Evolutionary conservation across 2,797 vertebrate species (phyloP).

Genomic region (Champsocephalus gunnari): DNA sequence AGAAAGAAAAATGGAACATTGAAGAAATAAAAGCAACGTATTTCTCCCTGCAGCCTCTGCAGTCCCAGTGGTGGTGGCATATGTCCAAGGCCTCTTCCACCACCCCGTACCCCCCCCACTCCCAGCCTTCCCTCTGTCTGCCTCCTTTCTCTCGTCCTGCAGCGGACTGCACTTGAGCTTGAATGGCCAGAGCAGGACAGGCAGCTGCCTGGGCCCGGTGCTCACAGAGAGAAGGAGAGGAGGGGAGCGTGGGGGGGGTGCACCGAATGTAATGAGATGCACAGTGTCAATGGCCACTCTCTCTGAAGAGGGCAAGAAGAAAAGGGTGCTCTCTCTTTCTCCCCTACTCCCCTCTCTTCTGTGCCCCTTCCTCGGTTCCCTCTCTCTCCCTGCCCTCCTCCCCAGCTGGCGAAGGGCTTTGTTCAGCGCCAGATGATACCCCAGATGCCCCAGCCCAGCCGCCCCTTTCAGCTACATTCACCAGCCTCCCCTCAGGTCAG

Average conservation of each 20-base stretch:
- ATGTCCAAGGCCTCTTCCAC: constrained; percentile 64
- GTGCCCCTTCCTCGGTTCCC: constrained; percentile 73
- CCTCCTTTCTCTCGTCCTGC: constrained; percentile 57
- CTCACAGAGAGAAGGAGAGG: constrained; percentile 52
- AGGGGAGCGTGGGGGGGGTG: constrained; percentile 16
- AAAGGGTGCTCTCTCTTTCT: constrained; percentile 76
- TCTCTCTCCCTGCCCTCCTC: constrained; percentile 79
- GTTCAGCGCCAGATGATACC: constrained; percentile 83
- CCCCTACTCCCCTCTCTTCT: constrained; percentile 67
- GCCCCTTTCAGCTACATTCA: constrained; percentile 81
- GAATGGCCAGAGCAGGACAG: constrained; percentile 73
- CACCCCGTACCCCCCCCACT: constrained; percentile 13
- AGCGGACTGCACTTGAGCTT: constrained; percentile 84
- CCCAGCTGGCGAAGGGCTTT: constrained; percentile 83
- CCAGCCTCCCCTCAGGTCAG: constrained; percentile 81
- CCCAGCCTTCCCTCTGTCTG: constrained; percentile 54
- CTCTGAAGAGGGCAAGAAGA: constrained; percentile 84
- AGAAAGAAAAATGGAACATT: background rate
- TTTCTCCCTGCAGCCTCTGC: constrained; percentile 19
- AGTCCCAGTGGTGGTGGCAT: constrained; percentile 69
- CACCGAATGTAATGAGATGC: constrained; percentile 82
- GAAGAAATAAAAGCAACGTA: background rate
- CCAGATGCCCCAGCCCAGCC: constrained; percentile 83
- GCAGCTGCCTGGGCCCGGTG: constrained; percentile 76
- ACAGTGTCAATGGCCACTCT: constrained; percentile 85